Percentiles rank a stretch among this genome's conserved stretches.
These are phyloP conservation scores for Latrodectus geometricus DNA, from an alignment of 1,140 invertebrate species.

Conservation along the genomic window DNA sequence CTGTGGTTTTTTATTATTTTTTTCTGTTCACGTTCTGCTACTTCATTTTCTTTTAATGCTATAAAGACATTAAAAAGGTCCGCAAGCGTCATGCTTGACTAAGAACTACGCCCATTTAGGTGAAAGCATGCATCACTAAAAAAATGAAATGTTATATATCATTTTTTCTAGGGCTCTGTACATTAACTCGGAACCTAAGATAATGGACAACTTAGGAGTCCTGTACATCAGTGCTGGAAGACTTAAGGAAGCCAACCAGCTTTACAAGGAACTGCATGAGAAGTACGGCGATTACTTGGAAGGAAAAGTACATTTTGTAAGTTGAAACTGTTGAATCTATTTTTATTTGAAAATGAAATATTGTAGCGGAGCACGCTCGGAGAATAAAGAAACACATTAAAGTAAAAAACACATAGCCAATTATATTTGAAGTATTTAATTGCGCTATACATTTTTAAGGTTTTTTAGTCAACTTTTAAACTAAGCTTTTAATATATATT, in stretches of 20 bases:
- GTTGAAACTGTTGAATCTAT: slow-evolving; percentile 28
- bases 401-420: no score
- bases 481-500: no score
- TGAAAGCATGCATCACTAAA: slow-evolving; percentile 1
- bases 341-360: no score
- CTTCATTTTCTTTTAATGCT: slow-evolving; percentile 34
- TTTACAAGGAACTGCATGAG: slow-evolving; percentile 63
- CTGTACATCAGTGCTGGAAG: slow-evolving; percentile 66
- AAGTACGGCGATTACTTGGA: slow-evolving; percentile 64
- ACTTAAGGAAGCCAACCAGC: slow-evolving; percentile 64
- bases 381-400: no score
- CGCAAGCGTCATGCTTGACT: slow-evolving; percentile 5
- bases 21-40: slow-evolving; percentile 8
- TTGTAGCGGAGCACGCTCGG: no score
- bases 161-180: slow-evolving; percentile 65
- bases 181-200: slow-evolving; percentile 63
- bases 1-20: slow-evolving; percentile 11
- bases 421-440: no score
- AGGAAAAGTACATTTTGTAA: slow-evolving; percentile 66
- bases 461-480: no score
- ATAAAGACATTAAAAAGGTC: slow-evolving; percentile 8
- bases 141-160: slow-evolving; percentile 5
- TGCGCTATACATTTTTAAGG: no score
- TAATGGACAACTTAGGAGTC: slow-evolving; percentile 66
- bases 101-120: slow-evolving; percentile 16